These are phyloP conservation scores for Apostichopus leukothele DNA, from an alignment of 53 echinoderm and acorn worm species.

Conservation along the genomic window DNA sequence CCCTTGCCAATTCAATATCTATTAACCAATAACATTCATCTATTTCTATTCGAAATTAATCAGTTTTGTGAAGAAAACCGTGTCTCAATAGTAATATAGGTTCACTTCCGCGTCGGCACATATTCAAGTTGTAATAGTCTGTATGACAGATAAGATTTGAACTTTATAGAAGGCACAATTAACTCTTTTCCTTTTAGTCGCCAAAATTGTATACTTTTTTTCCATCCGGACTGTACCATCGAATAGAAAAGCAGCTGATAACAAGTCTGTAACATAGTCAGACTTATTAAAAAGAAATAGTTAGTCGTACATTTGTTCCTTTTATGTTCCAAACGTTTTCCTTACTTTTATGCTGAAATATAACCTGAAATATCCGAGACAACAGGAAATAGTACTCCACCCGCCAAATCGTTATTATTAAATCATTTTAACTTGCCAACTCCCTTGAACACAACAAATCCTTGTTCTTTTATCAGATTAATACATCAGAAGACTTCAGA, in stretches of 20 bases:
- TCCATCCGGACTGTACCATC: not conserved
- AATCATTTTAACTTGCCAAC: not conserved
- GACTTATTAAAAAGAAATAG: too few relatives aligned
- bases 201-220: not conserved
- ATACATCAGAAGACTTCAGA: not conserved
- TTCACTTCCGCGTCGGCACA: not conserved
- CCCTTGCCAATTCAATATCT: conserved; percentile 33
- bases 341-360: not conserved
- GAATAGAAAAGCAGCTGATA: not conserved
- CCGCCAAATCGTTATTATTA: not conserved
- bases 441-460: not conserved
- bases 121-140: not conserved
- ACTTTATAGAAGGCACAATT: not conserved
- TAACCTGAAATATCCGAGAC: not conserved
- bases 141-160: not conserved
- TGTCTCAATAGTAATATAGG: too few relatives aligned
- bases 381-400: too few relatives aligned
- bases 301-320: too few relatives aligned
- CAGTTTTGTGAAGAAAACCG: too few relatives aligned
- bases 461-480: not conserved
- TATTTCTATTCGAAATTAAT: conserved; percentile 15
- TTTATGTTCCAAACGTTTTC: too few relatives aligned
- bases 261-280: not conserved
- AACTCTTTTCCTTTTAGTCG: too few relatives aligned
- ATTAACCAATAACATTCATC: conserved; percentile 13